Evolutionary conservation across 2,888 invertebrate species (phyloP), one percentile per base, ranked within the genome.

Genomic region (Calameuta filiformis): DNA sequence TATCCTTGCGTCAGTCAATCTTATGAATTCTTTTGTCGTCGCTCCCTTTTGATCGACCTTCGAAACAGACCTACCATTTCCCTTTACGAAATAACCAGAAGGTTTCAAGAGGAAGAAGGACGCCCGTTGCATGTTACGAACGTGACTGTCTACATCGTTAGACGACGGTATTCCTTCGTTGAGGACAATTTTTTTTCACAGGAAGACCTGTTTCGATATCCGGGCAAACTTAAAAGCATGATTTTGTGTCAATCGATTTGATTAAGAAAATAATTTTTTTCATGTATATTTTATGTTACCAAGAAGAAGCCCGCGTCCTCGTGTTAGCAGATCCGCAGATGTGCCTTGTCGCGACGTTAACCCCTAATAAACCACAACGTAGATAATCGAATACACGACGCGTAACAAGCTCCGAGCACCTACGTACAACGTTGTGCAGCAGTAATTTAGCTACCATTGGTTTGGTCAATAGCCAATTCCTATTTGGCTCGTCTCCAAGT

Each of bases 391-490:
- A 89, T 90, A 89, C 89, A 89, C 87, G 89, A 88, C 87, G 87
- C 87, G 87, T 89, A 90, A 90, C 90, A 87, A 89, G 89, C 83
- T 83, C 81, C 82, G 79, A 81, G 83, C 82, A 82, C 83, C 81
- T 83, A 80, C 80, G 79, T 83, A 83, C 81, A 82, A 76, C 80
- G 75, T 74, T 83, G 83, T 85, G 86, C 84, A 82, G 83, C 85
- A 86, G 88, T 90, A 89, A 90, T 90, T 90, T 89, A 89, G 86
- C 87, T 86, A 88, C 87, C 88, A 88, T 87, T 88, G 89, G 88
- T 87, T 90, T 90, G 90, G 90, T 90, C 89, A 90, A 90, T 90
- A 88, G 90, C 91, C 90, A 90, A 90, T 90, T 91, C 86, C 89
- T 89, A 90, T 89, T 91, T 91, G 90, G 91, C 90, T 82, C 78